phyloP scores from a whole-genome alignment of 2,797 vertebrate species.

The Enteromius argenteus region DNA sequence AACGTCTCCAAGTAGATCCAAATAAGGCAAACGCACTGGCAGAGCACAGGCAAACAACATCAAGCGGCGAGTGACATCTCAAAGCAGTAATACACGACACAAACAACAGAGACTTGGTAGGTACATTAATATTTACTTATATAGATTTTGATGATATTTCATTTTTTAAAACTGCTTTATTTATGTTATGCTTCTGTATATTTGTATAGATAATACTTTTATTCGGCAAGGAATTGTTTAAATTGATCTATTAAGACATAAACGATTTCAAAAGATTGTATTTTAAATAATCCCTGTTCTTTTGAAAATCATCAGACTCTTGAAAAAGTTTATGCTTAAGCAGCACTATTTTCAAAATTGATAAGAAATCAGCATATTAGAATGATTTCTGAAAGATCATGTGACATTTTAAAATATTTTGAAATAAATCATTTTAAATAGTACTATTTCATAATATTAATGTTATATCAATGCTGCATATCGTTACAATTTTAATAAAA shows the following conservation, averaged over 20 bases:
- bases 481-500: not conserved
- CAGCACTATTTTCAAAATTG: not conserved
- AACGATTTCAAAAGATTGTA: not conserved
- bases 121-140: slow-evolving; percentile 6
- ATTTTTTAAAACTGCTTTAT: not conserved
- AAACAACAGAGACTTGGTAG: not conserved
- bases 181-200: not conserved
- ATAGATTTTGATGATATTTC: not conserved
- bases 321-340: not conserved
- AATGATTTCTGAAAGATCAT: not conserved
- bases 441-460: not conserved
- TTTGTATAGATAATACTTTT: not conserved
- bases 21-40: not conserved
- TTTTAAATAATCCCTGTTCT: not conserved
- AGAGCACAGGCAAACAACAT: slow-evolving; percentile 17
- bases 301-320: not conserved
- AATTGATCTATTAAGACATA: not conserved
- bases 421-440: not conserved
- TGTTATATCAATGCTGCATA: not conserved
- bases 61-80: not conserved
- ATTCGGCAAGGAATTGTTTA: not conserved
- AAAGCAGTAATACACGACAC: not conserved
- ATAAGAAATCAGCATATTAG: not conserved
- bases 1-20: not conserved
- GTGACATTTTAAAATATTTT: not conserved